Evolutionary conservation across 2,113 vertebrate genomes (phyloP), one percentile per base, ranked within the genome.

Genomic region (Brachypodius melanocephalos): DNA sequence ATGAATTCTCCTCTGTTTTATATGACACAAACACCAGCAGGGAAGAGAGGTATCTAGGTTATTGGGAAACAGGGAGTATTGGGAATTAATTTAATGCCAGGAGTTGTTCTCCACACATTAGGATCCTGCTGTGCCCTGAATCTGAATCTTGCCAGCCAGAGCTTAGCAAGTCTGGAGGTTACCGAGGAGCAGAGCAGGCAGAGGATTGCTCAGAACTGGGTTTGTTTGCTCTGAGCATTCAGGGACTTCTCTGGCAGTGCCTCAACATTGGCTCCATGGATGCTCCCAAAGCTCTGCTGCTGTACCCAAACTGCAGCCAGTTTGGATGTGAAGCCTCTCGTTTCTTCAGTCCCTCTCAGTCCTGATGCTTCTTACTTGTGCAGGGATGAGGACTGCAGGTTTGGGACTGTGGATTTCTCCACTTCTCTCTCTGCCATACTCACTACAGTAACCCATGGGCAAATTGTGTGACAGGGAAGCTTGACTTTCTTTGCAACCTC

Each of bases 61-160:
- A 79, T 48, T 76, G 49, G 72, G 79, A 79, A 93, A 69, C 4
- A 9, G 48, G n/a, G 52, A 17, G 8, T 52, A 54, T 2, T 69
- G 36, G 63, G 68, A 61, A 29, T 87, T 36, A 61, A 77, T 68
- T 80, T n/a, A 65, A 1, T 46, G 63, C 40, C 66, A n/a, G 13
- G 67, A 88, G 49, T 48, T 79, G 31, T 46, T 75, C 54, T 90
- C 15, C 40, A 78, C 59, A 45, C 57, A 26, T 74, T 36, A 43
- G 28, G 55, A 87, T 88, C 59, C 61, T 91, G 76, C 52, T 85
- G 86, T 96, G 82, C 74, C 74, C 89, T 78, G 31, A 85, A 87
- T 65, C 48, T 82, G 71, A 88, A 38, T 68, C 55, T 82, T 85
- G 62, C 59, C 86, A 83, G 58, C 14, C 13, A 69, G 43, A 77